Evolutionary conservation across 2,888 invertebrate genomes (phyloP).

Genomic region (Lithodes maja): DNA sequence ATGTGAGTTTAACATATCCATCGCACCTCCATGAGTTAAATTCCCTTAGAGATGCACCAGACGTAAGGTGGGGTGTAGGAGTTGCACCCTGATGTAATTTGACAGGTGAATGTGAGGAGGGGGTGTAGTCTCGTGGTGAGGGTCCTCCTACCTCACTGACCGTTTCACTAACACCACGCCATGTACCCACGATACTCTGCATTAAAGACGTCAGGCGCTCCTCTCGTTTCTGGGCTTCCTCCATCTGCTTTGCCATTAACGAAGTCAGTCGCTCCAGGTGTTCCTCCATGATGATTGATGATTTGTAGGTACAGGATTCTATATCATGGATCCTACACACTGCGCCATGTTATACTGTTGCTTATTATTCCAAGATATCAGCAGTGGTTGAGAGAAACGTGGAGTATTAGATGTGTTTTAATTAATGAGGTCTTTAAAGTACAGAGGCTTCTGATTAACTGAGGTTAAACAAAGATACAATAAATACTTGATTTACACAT

Average conservation of each 20-base stretch:
- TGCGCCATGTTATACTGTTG: fast-evolving
- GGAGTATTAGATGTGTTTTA: not conserved
- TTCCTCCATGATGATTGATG: not conserved
- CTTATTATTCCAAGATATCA: not conserved
- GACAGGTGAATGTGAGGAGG: not conserved
- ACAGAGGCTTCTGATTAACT: not conserved
- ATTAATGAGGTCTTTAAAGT: not conserved
- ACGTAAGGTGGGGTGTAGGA: not conserved
- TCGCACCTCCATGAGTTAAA: slow-evolving; percentile 7
- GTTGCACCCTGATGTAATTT: slow-evolving; percentile 13
- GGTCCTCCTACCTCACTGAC: not conserved
- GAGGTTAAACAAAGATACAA: too few species aligned
- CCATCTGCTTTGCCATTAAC: not conserved
- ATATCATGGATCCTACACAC: not conserved
- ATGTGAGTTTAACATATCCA: slow-evolving; percentile 15
- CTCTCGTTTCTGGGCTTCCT: not conserved
- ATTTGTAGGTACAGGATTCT: fast-evolving
- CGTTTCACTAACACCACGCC: not conserved
- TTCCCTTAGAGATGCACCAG: not conserved
- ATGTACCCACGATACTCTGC: not conserved
- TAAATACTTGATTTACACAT: too few species aligned
- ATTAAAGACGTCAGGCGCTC: not conserved
- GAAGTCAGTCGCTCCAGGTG: not conserved
- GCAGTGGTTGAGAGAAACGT: not conserved
- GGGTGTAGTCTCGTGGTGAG: not conserved